Percentiles rank a stretch among this genome's conserved stretches.
Conservation (phyloP, 2,797 vertebrate species). For the Columba guinea region DNA sequence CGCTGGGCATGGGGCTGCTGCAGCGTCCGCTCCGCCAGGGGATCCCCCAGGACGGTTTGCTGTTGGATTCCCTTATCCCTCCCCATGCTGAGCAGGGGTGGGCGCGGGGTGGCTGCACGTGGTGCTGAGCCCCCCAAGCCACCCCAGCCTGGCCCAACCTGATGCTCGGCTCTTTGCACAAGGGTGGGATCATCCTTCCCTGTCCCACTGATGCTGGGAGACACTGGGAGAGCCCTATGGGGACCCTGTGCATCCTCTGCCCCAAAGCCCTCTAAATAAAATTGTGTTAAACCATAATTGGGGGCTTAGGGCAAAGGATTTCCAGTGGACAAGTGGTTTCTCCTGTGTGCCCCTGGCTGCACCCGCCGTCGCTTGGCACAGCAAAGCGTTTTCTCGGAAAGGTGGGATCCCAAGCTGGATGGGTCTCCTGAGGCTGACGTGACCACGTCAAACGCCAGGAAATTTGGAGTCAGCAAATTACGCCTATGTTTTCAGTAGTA, state of each 20-base stretch:
- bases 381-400: not conserved
- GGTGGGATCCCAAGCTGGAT: not conserved
- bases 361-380: not conserved
- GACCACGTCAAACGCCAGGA: not conserved
- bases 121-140: not conserved
- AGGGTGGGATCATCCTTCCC: not conserved
- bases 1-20: not conserved
- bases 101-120: not conserved
- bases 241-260: not conserved
- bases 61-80: conserved; percentile 30
- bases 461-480: not conserved
- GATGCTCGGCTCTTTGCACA: not conserved
- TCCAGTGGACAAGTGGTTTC: not conserved
- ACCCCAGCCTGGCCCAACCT: not conserved
- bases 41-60: not conserved
- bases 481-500: not conserved
- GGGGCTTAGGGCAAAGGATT: not conserved
- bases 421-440: not conserved
- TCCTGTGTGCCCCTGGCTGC: not conserved
- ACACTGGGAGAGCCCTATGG: not conserved
- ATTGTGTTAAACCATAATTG: not conserved
- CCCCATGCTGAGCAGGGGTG: not conserved
- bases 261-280: not conserved
- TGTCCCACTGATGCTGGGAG: not conserved
- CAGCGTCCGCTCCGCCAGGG: not conserved